A percentile compares a stretch with the other conserved stretches of the same genome.
Evolutionary conservation across 2,113 vertebrate species (phyloP).

Genomic region (Corythornis vintsioides): DNA sequence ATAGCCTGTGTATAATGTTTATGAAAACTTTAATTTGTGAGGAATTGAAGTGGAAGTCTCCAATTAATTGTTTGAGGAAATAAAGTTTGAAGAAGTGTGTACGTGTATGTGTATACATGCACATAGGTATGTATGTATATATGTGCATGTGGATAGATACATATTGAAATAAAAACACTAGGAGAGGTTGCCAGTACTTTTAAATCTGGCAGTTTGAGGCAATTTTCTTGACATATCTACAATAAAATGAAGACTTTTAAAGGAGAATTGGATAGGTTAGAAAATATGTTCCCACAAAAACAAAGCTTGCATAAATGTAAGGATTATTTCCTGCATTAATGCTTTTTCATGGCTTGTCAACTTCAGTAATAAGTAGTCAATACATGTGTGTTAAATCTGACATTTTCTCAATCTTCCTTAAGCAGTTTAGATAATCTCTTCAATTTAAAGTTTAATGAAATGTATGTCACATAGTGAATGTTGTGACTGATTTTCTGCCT

Average conservation of each 20-base stretch:
- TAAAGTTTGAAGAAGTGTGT: neutral
- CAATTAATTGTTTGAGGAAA: neutral
- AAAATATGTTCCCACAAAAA: neutral
- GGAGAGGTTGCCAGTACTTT: neutral
- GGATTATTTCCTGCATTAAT: neutral
- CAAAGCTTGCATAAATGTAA: neutral
- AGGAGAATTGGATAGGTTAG: neutral
- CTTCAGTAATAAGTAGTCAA: neutral
- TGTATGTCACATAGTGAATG: neutral
- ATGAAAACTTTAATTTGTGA: neutral
- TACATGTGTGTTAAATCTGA: neutral
- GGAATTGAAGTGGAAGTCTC: neutral
- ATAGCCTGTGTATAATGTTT: neutral
- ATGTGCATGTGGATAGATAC: neutral
- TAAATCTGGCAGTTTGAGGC: neutral
- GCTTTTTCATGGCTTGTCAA: neutral
- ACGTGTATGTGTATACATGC: neutral
- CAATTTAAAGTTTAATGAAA: neutral
- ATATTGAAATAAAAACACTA: neutral
- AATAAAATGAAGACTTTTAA: neutral
- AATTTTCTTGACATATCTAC: neutral
- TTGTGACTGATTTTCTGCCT: neutral
- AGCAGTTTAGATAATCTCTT: neutral
- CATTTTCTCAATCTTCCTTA: neutral
- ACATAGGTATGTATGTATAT: rapidly evolving